Evolutionary conservation across 2,888 invertebrate genomes (phyloP).

Genomic region (Aspidapion aeneum): DNA sequence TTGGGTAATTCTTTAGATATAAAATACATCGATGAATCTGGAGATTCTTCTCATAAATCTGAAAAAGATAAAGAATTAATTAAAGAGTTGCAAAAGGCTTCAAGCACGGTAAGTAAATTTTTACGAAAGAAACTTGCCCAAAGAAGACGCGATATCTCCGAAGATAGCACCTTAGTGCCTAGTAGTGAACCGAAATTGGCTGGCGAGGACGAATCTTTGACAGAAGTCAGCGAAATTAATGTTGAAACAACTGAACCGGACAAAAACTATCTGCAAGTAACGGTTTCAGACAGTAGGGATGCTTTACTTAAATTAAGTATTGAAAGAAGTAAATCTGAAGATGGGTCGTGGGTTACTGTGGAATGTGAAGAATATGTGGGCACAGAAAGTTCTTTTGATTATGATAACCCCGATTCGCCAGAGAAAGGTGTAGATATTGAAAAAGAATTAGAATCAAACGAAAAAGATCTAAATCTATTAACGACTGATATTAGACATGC

Average conservation of each 20-base stretch:
- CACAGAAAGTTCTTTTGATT: constrained; percentile 61
- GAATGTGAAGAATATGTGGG: constrained; percentile 66
- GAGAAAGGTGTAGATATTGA: constrained; percentile 33
- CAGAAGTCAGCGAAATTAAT: constrained; percentile 62
- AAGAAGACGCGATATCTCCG: constrained; percentile 28
- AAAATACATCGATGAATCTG: constrained; percentile 48
- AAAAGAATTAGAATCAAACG: constrained; percentile 20
- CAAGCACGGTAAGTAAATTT: constrained; percentile 42
- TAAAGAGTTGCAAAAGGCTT: constrained; percentile 43
- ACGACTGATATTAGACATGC: constrained; percentile 52
- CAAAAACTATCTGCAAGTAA: constrained; percentile 51
- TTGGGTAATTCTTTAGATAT: constrained; percentile 47
- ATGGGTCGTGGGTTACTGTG: constrained; percentile 64
- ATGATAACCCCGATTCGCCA: constrained; percentile 42
- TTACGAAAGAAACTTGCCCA: constrained; percentile 42
- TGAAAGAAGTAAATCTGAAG: constrained; percentile 60
- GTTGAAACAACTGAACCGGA: constrained; percentile 43
- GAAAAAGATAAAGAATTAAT: constrained; percentile 44
- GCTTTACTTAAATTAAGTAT: constrained; percentile 48
- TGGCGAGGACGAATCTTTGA: constrained; percentile 67
- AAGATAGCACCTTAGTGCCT: constrained; percentile 53
- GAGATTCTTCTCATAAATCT: constrained; percentile 46
- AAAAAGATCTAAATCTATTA: constrained; percentile 33
- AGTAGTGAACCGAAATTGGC: constrained; percentile 46
- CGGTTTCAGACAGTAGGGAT: constrained; percentile 48